Evolutionary conservation across 2,888 invertebrate species (phyloP), one percentile per base, ranked within the genome.

Genomic region (Troides aeacus): DNA sequence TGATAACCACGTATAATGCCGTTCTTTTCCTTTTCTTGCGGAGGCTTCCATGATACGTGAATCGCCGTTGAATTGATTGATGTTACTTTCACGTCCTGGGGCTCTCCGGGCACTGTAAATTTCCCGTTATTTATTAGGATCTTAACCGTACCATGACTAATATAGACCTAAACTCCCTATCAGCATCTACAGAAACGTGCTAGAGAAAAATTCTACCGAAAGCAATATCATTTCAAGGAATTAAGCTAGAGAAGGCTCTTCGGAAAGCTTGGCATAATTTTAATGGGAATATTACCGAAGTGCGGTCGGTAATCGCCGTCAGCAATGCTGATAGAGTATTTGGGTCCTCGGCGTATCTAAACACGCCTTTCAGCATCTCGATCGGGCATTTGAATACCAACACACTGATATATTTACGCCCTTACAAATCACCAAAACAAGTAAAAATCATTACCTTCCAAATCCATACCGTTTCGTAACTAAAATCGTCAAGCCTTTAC

Each of bases 1-100:
- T 99, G 99, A 90, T 99, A 99, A 39, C 99, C 99, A 72, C 98
- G 94, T 77, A 99, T 98, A 76, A 99, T 96, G 62, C 99, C 99
- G 84, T 99, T 98, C 74, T 97, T 95, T 80, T 99, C 98, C 81
- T 97, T 97, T 77, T 96, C 96, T 72, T 95, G 94, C 0, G 99
- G 99, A 10, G 98, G 97, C 82, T 97, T 96, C 99, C 99, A 99
- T 73, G 96, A 95, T 66, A 99, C 98, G 86, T 96, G 96, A 76
- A 99, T 96, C 56, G 98, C 95, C n/a, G 99, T 99, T 1, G 99
- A 99, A 93, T 99, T 99, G 84, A 99, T 94, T 30, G 97, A 95
- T 72, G 94, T 95, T 60, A 96, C 97, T 88, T 96, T 96, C 74
- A 99, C 98, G 82, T 97, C 97, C 89, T 97, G 97, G 63, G 99